phyloP scores from a whole-genome alignment of 2,797 vertebrate species.

The Peromyscus attwateri region DNA sequence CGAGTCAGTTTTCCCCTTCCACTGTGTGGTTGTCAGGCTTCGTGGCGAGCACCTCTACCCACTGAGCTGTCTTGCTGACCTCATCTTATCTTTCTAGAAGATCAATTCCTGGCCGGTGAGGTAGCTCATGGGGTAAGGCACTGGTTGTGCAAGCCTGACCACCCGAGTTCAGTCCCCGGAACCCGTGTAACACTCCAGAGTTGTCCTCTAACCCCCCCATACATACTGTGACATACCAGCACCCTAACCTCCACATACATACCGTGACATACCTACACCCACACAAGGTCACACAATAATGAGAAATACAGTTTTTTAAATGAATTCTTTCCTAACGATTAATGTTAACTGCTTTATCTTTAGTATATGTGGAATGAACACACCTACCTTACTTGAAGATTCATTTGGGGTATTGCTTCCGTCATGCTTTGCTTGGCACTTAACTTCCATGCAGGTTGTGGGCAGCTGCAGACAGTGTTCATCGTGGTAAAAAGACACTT shows the following conservation, averaged over 20 bases:
- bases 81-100: neutral
- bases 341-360: neutral
- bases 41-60: too few relatives aligned
- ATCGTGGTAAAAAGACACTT: neutral
- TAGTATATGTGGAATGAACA: conserved; percentile 9
- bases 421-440: neutral
- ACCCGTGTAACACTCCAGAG: neutral
- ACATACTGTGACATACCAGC: too few relatives aligned
- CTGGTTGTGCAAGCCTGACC: neutral
- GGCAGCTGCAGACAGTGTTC: neutral
- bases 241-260: neutral
- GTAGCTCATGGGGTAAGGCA: neutral
- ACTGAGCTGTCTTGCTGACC: neutral
- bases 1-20: neutral
- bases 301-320: neutral
- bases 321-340: conserved; percentile 15
- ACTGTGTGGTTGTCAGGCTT: neutral
- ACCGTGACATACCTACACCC: too few relatives aligned
- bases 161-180: neutral
- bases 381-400: neutral
- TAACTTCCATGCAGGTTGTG: neutral
- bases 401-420: neutral
- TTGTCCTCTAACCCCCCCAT: neutral
- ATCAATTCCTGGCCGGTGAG: neutral
- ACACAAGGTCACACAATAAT: neutral